Evolutionary conservation across 2,113 vertebrate genomes (phyloP).

Genomic region (Cranoglanis bouderius): DNA sequence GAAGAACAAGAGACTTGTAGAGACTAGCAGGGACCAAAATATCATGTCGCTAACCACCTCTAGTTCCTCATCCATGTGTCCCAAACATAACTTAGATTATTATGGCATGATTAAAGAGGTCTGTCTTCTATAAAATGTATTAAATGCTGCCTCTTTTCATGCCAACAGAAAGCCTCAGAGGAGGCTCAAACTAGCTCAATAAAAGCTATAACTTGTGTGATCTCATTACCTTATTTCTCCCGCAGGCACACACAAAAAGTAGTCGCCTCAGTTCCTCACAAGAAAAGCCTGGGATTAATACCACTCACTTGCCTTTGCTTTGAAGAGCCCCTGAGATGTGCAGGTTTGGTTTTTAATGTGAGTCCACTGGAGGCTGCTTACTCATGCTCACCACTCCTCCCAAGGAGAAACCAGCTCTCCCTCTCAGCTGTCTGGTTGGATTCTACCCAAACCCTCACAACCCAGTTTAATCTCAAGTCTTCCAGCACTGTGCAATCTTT

Average conservation of each 20-base stretch:
- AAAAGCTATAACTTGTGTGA: slow-evolving; percentile 27
- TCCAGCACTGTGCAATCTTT: slow-evolving; percentile 31
- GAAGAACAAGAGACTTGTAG: background rate
- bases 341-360: background rate
- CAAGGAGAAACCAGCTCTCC: slow-evolving; percentile 7
- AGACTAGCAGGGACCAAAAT: background rate
- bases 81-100: background rate
- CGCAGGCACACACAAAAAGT: slow-evolving; percentile 7
- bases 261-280: slow-evolving; percentile 32
- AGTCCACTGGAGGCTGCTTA: slow-evolving; percentile 29
- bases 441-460: slow-evolving; percentile 19
- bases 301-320: slow-evolving; percentile 25
- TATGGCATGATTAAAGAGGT: slow-evolving; percentile 12
- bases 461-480: slow-evolving; percentile 40
- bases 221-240: slow-evolving; percentile 36
- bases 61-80: background rate
- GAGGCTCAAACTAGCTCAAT: slow-evolving; percentile 17
- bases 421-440: slow-evolving; percentile 18
- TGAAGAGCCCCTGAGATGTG: slow-evolving; percentile 34
- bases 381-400: slow-evolving; percentile 32
- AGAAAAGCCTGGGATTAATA: slow-evolving; percentile 44
- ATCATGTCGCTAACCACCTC: background rate
- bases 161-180: slow-evolving; percentile 30
- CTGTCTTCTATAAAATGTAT: slow-evolving; percentile 30
- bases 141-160: slow-evolving; percentile 8